Evolutionary conservation across 2,797 vertebrate species (phyloP).

Genomic region (Argya squamiceps): DNA sequence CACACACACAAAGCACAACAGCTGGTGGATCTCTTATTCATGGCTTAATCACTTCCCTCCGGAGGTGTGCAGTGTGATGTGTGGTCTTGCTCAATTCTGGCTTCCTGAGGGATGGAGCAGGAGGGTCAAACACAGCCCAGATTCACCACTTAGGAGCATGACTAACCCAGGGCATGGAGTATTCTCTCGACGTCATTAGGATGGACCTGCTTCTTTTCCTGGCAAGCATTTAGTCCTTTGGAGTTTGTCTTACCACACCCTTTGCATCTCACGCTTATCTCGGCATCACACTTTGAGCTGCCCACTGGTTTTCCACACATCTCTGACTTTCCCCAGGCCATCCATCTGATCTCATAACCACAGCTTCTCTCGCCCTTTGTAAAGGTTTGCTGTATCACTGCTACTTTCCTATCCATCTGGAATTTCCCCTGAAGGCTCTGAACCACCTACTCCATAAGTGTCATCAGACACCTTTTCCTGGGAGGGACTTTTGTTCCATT

Average conservation of each 20-base stretch:
- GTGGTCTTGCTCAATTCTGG: conserved; percentile 59
- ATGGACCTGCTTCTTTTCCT: conserved; percentile 47
- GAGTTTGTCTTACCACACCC: conserved; percentile 28
- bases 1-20: conserved; percentile 43
- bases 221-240: neutral
- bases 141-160: neutral
- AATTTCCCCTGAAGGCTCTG: conserved; percentile 39
- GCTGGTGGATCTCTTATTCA: conserved; percentile 65
- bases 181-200: neutral
- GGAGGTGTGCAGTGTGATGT: conserved; percentile 44
- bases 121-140: conserved; percentile 24
- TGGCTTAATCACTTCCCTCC: conserved; percentile 65
- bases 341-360: conserved; percentile 54
- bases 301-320: conserved; percentile 47
- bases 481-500: neutral
- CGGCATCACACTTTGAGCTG: neutral
- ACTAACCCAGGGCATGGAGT: conserved; percentile 9
- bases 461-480: conserved; percentile 3
- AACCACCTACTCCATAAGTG: conserved; percentile 8
- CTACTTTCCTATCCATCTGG: conserved; percentile 35
- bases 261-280: conserved; percentile 15
- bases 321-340: neutral
- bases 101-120: conserved; percentile 10
- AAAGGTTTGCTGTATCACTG: neutral
- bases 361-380: conserved; percentile 14